Conservation (phyloP, 2,888 invertebrate species). For the Agrenia bidenticulata region DNA sequence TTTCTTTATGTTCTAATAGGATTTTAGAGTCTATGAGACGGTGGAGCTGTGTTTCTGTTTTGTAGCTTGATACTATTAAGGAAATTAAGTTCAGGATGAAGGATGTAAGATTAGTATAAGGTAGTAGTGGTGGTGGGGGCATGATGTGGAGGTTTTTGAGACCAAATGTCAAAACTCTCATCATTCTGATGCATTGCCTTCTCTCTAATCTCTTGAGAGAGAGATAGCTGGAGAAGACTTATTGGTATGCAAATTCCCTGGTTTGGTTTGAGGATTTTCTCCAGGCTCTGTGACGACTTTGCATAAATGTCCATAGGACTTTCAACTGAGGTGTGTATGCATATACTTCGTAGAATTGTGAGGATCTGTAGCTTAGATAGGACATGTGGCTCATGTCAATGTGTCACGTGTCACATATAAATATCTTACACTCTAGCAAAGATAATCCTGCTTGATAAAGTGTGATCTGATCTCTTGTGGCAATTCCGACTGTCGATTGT, state of each 20-base stretch:
- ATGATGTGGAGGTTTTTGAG: not conserved
- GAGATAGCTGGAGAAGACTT: constrained; percentile 5
- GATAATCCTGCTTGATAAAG: constrained; percentile 25
- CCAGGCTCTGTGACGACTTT: constrained; percentile 15
- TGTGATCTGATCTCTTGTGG: constrained; percentile 37
- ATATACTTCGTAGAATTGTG: not conserved
- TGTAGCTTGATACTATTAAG: too few relatives aligned
- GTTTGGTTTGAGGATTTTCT: constrained; percentile 16
- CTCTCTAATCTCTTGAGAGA: constrained; percentile 1
- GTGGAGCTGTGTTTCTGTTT: too few relatives aligned
- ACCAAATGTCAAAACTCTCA: constrained; percentile 19
- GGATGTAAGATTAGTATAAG: too few relatives aligned
- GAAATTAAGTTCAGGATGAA: too few relatives aligned
- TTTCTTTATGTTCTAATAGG: too few relatives aligned
- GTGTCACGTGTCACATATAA: constrained; percentile 18
- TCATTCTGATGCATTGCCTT: constrained; percentile 4
- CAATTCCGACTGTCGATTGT: constrained; percentile 11
- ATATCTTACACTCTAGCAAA: not conserved
- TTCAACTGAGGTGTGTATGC: not conserved
- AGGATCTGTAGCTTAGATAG: not conserved
- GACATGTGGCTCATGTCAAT: constrained; percentile 2
- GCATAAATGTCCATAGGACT: constrained; percentile 12
- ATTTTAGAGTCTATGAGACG: too few relatives aligned
- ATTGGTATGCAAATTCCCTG: constrained; percentile 19
- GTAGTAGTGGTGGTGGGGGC: too few relatives aligned